These are phyloP conservation scores for Theristicus caerulescens DNA, from an alignment of 2,113 vertebrate species.

Conservation along the genomic window DNA sequence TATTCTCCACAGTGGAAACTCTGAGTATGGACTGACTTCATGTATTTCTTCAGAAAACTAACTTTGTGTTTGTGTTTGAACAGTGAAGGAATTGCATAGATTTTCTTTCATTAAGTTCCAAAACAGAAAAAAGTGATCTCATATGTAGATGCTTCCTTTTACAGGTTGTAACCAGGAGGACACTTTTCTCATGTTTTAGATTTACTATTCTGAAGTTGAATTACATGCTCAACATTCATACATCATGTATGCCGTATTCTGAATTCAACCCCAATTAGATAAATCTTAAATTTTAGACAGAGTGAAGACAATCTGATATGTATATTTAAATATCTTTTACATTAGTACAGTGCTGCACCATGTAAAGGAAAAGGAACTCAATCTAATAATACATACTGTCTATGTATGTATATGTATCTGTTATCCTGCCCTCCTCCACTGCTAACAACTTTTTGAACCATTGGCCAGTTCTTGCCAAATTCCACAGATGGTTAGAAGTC, in stretches of 20 bases:
- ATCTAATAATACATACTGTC: conserved; percentile 13
- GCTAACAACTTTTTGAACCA: background rate
- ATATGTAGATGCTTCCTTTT: background rate
- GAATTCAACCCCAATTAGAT: background rate
- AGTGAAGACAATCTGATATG: background rate
- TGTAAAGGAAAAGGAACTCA: background rate
- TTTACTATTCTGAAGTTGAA: background rate
- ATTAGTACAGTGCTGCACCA: background rate
- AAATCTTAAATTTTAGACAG: background rate
- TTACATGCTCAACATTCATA: background rate
- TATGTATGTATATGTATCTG: background rate
- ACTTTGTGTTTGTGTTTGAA: background rate
- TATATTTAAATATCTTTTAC: background rate
- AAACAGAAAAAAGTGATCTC: background rate
- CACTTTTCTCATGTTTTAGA: background rate
- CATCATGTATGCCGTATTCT: background rate
- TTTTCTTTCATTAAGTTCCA: background rate
- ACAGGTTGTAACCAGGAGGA: background rate
- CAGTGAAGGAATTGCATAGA: background rate
- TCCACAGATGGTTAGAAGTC: conserved; percentile 36
- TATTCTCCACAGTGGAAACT: background rate
- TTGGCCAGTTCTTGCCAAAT: conserved; percentile 34
- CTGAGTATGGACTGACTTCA: background rate
- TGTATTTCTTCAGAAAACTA: background rate
- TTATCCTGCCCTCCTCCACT: background rate